Evolutionary conservation across 2,888 invertebrate genomes (phyloP).

Genomic region (Orthosia incerta): DNA sequence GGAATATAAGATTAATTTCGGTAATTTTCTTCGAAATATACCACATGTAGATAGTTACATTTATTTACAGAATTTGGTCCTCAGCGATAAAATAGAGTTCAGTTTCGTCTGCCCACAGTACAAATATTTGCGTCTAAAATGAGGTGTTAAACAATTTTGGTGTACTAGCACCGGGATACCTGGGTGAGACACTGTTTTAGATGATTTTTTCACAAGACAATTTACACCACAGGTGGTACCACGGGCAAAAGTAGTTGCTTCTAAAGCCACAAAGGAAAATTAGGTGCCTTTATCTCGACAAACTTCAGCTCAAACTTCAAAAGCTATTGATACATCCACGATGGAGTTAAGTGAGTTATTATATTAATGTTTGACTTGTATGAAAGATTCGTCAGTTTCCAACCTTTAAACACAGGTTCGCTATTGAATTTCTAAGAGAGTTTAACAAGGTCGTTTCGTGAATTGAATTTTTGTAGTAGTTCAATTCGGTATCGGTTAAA

Average conservation of each 20-base stretch:
- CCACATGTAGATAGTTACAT: too few species aligned
- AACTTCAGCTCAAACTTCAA: conserved; percentile 17
- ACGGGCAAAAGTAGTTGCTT: not conserved
- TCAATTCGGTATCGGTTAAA: not conserved
- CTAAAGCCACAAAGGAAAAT: conserved; percentile 3
- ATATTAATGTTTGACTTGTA: conserved; percentile 19
- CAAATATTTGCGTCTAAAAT: too few species aligned
- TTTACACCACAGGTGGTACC: not conserved
- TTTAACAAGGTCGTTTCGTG: conserved; percentile 1
- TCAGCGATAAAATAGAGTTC: not conserved
- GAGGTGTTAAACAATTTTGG: too few species aligned
- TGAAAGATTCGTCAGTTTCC: conserved; percentile 16
- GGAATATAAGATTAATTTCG: not conserved
- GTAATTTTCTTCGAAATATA: too few species aligned
- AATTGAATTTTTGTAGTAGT: not conserved
- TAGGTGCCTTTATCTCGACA: conserved; percentile 1
- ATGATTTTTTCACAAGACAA: not conserved
- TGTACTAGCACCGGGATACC: too few species aligned
- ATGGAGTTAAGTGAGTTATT: conserved; percentile 13
- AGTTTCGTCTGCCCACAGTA: not conserved
- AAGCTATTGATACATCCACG: conserved; percentile 25
- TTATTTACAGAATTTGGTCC: too few species aligned
- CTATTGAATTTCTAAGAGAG: conserved; percentile 6
- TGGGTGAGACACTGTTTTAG: not conserved
- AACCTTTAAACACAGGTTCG: conserved; percentile 3